Percentiles rank a stretch among this genome's conserved stretches.
These are phyloP conservation scores for Rallus limicola DNA, from an alignment of 2,113 vertebrate species.

Conservation along the genomic window DNA sequence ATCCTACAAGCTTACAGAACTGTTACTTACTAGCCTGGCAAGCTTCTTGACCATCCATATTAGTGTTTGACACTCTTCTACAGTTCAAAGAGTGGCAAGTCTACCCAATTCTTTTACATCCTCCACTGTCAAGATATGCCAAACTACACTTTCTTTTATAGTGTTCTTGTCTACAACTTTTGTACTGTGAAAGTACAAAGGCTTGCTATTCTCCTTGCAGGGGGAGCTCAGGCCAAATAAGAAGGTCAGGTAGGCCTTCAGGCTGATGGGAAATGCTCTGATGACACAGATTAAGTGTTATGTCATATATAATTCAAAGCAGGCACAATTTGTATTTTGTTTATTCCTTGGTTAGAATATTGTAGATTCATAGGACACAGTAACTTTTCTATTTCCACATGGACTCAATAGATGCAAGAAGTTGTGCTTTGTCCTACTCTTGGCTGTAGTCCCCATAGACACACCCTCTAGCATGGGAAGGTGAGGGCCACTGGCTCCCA, in stretches of 20 bases:
- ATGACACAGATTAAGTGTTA: background rate
- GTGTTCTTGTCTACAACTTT: background rate
- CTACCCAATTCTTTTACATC: background rate
- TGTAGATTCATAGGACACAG: background rate
- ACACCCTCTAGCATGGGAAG: background rate
- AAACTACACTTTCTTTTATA: background rate
- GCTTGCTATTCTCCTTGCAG: background rate
- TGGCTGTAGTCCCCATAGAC: background rate
- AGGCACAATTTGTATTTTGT: background rate
- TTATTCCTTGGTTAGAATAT: background rate
- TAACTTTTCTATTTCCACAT: background rate
- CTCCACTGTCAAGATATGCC: background rate
- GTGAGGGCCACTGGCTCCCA: background rate
- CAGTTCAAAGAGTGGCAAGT: background rate
- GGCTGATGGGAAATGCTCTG: background rate
- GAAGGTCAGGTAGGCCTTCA: background rate
- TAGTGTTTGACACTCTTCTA: background rate
- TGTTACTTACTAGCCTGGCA: background rate
- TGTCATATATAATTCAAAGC: background rate
- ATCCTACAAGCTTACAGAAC: rapidly evolving
- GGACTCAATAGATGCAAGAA: background rate
- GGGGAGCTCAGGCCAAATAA: background rate
- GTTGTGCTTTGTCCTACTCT: background rate
- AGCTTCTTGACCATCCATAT: background rate
- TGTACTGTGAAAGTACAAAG: background rate